Base-by-base conservation (phyloP, 2,797 vertebrate genomes). In the Presbytis comata region DNA sequence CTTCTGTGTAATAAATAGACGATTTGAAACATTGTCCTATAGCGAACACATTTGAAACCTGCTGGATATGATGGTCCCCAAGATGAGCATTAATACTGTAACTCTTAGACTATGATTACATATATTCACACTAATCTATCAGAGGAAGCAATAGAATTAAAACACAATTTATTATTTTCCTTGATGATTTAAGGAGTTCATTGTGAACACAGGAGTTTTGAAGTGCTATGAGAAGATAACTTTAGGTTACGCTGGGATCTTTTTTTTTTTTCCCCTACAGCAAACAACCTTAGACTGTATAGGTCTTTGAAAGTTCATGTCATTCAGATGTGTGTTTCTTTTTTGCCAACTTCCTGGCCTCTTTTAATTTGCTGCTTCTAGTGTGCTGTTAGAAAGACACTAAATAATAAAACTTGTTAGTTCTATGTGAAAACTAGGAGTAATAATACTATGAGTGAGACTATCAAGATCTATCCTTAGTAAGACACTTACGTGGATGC, bases 301-400 rank as follows among this genome's bases (percentile, higher is more conserved):
- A 50, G 11, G 1, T 80, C 74, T 93, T 89, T 96, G 82, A 55
- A 92, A 67, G 24, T 83, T 97, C 50, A 12, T 64, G 33, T 90
- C 46, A 81, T 50, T 76, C 67, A 89, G 70, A 88, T 88, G 17
- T 81, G 61, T 67, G n/a, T 74, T 53, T 91, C 67, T 55, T 41
- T 94, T 59, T 84, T 50, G 75, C 21, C 41, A 79, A 39, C 33
- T 93, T 82, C 59, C 78, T 93, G 75, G 26, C 46, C 26, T 81
- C 59, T 88, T 95, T 76, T 48, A 79, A 82, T 90, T 78, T 81
- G 28, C 82, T 89, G 30, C 36, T 88, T 93, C 76, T 74, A 48
- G 39, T 88, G 22, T 87, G 21, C 61, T 97, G 48, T 89, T 67
- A 93, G 89, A 74, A 81, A 94, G 76, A 86, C 36, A 78, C 48